Conservation (phyloP, 2,113 vertebrate genomes). For the Leptosomus discolor region DNA sequence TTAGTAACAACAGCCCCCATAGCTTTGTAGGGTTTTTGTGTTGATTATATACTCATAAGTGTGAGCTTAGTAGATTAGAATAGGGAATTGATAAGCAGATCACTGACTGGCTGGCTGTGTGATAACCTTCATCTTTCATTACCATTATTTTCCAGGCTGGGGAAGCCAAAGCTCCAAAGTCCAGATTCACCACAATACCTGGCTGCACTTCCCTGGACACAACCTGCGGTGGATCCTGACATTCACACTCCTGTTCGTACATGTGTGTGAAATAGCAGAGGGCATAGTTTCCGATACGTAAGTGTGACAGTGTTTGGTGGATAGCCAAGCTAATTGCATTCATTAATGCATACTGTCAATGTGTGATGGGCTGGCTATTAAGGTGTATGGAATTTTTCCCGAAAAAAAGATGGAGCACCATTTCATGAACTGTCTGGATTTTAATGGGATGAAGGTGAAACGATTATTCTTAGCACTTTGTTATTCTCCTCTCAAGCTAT, state of each 20-base stretch:
- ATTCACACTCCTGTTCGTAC: conserved; percentile 91
- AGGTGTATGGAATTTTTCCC: neutral
- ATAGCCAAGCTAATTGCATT: neutral
- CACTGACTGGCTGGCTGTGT: neutral
- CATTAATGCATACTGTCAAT: neutral
- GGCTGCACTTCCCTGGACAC: conserved; percentile 97
- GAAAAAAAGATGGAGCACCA: fast-evolving
- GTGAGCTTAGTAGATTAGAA: neutral
- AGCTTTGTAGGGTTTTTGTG: neutral
- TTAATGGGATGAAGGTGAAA: neutral
- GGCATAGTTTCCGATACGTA: conserved; percentile 92
- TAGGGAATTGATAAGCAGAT: neutral
- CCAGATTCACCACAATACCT: conserved; percentile 98
- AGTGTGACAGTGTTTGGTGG: conserved; percentile 19
- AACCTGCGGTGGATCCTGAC: conserved; percentile 97
- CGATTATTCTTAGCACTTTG: neutral
- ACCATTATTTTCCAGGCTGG: conserved; percentile 81
- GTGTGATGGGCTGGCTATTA: neutral
- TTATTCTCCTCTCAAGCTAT: neutral
- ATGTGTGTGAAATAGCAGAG: conserved; percentile 96
- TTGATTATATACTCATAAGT: fast-evolving
- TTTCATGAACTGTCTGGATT: neutral
- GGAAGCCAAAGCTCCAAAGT: conserved; percentile 98
- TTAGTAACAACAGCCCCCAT: neutral
- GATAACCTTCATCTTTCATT: neutral